Base-by-base conservation (phyloP, 2,888 invertebrate genomes). In the Hirtodrosophila duncani region DNA sequence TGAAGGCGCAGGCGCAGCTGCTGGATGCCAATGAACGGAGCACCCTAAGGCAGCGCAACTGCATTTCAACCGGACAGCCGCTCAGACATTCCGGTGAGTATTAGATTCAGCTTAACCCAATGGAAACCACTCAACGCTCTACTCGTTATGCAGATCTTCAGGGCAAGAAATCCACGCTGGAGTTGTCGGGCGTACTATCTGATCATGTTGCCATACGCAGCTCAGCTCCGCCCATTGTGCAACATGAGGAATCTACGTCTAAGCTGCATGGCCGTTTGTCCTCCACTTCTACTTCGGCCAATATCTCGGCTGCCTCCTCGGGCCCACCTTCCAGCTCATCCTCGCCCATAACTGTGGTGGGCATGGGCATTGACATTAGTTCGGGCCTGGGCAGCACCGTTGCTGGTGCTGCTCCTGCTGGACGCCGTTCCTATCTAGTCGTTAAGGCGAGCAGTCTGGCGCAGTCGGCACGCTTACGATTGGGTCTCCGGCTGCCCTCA, bases 401-500 rank as follows among this genome's bases (percentile, higher is more conserved):
- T n/a, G n/a, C n/a, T n/a, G n/a, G n/a, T n/a, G n/a, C n/a, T n/a
- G n/a, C n/a, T n/a, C n/a, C n/a, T n/a, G n/a, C n/a, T n/a, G n/a
- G n/a, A n/a, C n/a, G n/a, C n/a, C n/a, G n/a, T n/a, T n/a, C n/a
- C n/a, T n/a, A n/a, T n/a, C n/a, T n/a, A n/a, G n/a, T n/a, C n/a
- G n/a, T n/a, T n/a, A n/a, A n/a, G n/a, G n/a, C n/a, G n/a, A n/a
- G 9, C 39, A 14, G 52, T 21, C 26, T 67, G n/a, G 10, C 26
- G 1, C 46, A 44, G 4, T 9, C 56, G 33, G 67, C 71, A 26
- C 59, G 78, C 10, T 57, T 64, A 3, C 70, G 64, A 29, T 58
- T 84, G 14, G 61, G 78, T 50, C 21, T 84, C 21, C 83, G 77
- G 63, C 16, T 55, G 41, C 65, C 68, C 3, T 82, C 84, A 49